phyloP scores from a whole-genome alignment of 1,140 invertebrate species.

The Drosophila guanche region DNA sequence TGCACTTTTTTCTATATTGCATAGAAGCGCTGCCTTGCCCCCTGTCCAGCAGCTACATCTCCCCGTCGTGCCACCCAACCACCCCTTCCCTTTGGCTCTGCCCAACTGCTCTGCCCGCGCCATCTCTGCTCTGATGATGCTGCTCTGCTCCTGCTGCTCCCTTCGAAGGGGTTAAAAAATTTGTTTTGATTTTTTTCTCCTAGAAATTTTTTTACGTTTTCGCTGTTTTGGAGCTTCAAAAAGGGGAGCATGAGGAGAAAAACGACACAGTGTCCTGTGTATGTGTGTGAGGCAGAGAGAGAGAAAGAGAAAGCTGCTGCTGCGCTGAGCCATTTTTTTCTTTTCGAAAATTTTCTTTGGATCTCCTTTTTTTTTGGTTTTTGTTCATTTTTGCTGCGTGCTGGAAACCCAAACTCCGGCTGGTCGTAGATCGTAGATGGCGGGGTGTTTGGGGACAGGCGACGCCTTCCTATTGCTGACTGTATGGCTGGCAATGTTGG shows the following conservation, averaged over 20 bases:
- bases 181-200: slow-evolving; percentile 76
- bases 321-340: slow-evolving; percentile 65
- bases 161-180: slow-evolving; percentile 76
- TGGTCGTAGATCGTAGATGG: slow-evolving; percentile 43
- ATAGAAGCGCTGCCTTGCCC: slow-evolving; percentile 46
- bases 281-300: slow-evolving; percentile 7
- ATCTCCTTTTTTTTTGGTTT: slow-evolving; percentile 41
- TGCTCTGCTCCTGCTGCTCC: slow-evolving; percentile 27
- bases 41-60: slow-evolving; percentile 49
- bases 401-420: slow-evolving; percentile 55
- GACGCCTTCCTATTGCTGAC: slow-evolving; percentile 57
- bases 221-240: slow-evolving; percentile 55
- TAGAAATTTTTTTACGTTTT: slow-evolving; percentile 48
- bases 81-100: background rate
- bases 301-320: slow-evolving; percentile 49
- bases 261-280: background rate
- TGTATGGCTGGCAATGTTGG: slow-evolving; percentile 52
- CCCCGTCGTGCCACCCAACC: slow-evolving; percentile 27
- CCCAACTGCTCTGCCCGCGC: too few species aligned
- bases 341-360: slow-evolving; percentile 61
- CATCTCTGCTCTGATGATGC: slow-evolving; percentile 22
- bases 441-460: slow-evolving; percentile 47
- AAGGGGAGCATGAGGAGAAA: slow-evolving; percentile 3
- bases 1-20: slow-evolving; percentile 58
- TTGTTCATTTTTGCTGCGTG: slow-evolving; percentile 74